Conservation (phyloP, 2,888 invertebrate species). For the Tribolium freemani region DNA sequence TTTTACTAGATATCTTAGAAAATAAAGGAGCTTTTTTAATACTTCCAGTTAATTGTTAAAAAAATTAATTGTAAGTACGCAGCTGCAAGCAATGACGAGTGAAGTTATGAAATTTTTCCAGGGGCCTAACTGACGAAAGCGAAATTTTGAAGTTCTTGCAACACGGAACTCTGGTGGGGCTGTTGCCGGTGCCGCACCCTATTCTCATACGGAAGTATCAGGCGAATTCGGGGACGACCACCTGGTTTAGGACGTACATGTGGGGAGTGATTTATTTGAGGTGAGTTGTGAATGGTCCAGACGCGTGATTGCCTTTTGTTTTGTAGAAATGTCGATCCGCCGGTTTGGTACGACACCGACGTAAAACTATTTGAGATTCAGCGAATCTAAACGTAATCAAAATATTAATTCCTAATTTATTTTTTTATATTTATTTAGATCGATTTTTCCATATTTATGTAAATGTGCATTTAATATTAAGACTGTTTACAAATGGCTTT, state of each 20-base stretch:
- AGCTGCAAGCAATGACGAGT: too few species aligned
- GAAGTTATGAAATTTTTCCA: too few species aligned
- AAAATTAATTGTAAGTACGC: too few species aligned
- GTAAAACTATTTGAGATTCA: slow-evolving; percentile 99
- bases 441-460: slow-evolving; percentile 14
- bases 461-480: slow-evolving; percentile 39
- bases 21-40: too few species aligned
- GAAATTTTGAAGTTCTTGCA: slow-evolving; percentile 99
- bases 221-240: slow-evolving; percentile 97
- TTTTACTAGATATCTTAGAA: too few species aligned
- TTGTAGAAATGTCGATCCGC: slow-evolving; percentile 96
- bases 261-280: slow-evolving; percentile 99
- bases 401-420: slow-evolving; percentile 25
- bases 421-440: slow-evolving; percentile 12
- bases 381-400: slow-evolving; percentile 75
- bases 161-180: slow-evolving; percentile 97
- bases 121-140: slow-evolving; percentile 98
- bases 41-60: slow-evolving; percentile 41
- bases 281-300: slow-evolving; percentile 65
- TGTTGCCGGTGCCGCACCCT: slow-evolving; percentile 98
- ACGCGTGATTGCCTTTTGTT: slow-evolving; percentile 24
- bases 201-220: slow-evolving; percentile 99
- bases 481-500: slow-evolving; percentile 41
- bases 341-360: slow-evolving; percentile 99
- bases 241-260: slow-evolving; percentile 99